Conservation (phyloP, 1,140 invertebrate genomes). For the Leptopilina boulardi region DNA sequence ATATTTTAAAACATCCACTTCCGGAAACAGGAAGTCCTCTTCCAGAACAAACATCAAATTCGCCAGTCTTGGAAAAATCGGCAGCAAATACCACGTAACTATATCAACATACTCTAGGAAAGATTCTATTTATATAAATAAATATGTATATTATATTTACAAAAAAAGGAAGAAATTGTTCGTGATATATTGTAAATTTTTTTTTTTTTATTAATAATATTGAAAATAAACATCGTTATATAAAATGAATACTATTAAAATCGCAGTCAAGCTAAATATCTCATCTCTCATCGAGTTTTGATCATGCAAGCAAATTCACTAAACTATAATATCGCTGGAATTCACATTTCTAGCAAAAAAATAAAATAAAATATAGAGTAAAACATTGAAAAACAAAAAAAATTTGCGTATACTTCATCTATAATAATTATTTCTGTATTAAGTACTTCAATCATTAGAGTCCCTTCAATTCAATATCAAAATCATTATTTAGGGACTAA, state of each 20-base stretch:
- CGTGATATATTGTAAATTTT: constrained; percentile 57
- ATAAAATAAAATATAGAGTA: constrained; percentile 33
- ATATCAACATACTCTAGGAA: constrained; percentile 33
- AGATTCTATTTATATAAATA: background rate
- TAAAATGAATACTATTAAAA: constrained; percentile 65
- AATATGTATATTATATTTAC: constrained; percentile 24
- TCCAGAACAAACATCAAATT: constrained; percentile 53
- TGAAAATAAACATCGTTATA: constrained; percentile 68
- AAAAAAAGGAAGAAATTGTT: constrained; percentile 36
- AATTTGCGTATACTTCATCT: background rate
- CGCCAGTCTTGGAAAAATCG: background rate
- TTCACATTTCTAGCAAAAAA: constrained; percentile 46
- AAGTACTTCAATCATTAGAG: background rate
- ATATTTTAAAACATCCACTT: constrained; percentile 86
- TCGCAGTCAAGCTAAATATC: constrained; percentile 58
- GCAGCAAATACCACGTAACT: constrained; percentile 39
- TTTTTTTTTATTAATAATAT: constrained; percentile 70
- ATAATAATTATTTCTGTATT: background rate
- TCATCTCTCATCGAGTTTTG: background rate
- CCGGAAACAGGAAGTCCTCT: constrained; percentile 64
- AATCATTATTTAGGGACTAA: background rate
- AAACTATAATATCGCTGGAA: constrained; percentile 52
- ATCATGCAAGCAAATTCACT: constrained; percentile 26
- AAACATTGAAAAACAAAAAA: background rate
- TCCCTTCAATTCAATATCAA: background rate